phyloP scores from a whole-genome alignment of 2,797 vertebrate genomes.

The Sardinella longiceps region DNA sequence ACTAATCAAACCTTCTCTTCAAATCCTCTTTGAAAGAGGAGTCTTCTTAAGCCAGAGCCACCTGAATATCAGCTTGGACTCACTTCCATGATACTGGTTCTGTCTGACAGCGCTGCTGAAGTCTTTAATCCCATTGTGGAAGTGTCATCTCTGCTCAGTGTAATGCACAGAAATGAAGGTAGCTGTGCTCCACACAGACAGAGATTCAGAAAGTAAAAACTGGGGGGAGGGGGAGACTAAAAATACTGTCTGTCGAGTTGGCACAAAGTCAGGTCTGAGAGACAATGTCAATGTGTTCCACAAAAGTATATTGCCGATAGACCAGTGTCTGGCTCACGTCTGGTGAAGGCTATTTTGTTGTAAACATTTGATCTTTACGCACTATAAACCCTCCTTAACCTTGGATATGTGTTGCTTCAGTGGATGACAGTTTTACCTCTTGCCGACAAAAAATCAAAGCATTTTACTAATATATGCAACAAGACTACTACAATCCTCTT shows the following conservation, averaged over 20 bases:
- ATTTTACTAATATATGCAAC: background rate
- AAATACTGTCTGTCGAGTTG: constrained; percentile 8
- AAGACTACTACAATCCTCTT: background rate
- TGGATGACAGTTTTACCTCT: background rate
- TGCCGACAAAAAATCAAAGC: background rate
- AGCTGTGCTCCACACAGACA: background rate
- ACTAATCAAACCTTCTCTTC: background rate
- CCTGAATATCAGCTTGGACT: background rate
- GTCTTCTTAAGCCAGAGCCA: background rate
- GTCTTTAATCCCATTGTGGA: constrained; percentile 8
- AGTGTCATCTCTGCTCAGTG: constrained; percentile 24
- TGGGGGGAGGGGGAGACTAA: background rate
- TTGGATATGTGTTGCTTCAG: background rate
- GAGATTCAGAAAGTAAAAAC: background rate
- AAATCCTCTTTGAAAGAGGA: background rate
- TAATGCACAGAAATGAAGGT: constrained; percentile 16
- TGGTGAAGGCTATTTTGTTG: background rate
- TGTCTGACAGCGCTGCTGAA: background rate
- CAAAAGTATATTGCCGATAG: background rate
- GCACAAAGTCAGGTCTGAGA: background rate
- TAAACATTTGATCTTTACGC: background rate
- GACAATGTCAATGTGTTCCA: background rate
- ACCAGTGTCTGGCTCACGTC: background rate
- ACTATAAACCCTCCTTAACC: background rate
- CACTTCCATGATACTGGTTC: constrained; percentile 25